Conservation (phyloP, 2,113 vertebrate genomes). For the Heterochromis multidens region DNA sequence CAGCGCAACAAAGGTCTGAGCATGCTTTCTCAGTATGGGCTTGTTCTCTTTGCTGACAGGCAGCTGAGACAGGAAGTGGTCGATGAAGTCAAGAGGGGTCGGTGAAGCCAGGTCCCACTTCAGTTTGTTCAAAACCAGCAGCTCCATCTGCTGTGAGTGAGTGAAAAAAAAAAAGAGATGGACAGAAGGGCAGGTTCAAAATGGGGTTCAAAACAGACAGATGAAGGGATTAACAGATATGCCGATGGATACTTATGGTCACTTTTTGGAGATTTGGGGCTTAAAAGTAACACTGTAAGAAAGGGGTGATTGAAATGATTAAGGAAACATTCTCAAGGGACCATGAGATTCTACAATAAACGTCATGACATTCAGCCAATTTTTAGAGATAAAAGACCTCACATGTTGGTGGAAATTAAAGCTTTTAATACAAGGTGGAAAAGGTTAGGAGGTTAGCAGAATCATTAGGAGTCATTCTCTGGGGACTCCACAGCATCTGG, state of each 20-base stretch:
- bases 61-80: constrained; percentile 92
- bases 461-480: background rate
- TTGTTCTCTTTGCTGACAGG: constrained; percentile 83
- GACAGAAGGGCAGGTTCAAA: constrained; percentile 14
- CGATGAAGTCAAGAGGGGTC: constrained; percentile 93
- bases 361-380: background rate
- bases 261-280: background rate
- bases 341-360: background rate
- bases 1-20: constrained; percentile 93
- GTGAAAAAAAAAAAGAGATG: background rate
- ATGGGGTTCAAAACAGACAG: background rate
- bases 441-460: background rate
- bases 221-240: background rate
- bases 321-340: background rate
- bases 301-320: background rate
- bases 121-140: constrained; percentile 91
- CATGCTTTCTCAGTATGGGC: constrained; percentile 90
- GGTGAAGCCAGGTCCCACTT: constrained; percentile 95
- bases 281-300: background rate
- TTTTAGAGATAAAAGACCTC: background rate
- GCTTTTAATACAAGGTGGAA: background rate
- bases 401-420: background rate
- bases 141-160: constrained; percentile 87
- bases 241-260: background rate
- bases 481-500: background rate